Evolutionary conservation across 1,140 invertebrate genomes (phyloP).

Genomic region (Probaryconus sp.): DNA sequence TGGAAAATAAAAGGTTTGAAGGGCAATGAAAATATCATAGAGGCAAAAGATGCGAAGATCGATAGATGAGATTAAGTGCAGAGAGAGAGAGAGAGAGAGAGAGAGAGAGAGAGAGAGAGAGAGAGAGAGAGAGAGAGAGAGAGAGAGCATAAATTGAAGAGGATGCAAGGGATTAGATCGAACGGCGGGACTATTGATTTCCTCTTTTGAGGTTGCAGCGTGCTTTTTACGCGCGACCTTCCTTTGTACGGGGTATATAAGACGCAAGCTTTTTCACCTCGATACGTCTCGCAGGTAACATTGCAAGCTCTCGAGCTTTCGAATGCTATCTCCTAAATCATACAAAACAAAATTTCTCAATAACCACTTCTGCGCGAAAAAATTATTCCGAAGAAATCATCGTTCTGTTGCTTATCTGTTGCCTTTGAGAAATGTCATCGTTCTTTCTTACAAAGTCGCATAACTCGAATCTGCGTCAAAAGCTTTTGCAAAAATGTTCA

Average conservation of each 20-base stretch:
- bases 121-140: no score
- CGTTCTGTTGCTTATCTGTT: slow-evolving; percentile 1
- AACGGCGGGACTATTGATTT: slow-evolving; percentile 63
- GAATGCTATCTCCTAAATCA: slow-evolving; percentile 27
- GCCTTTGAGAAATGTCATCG: no score
- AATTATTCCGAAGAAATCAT: slow-evolving; percentile 5
- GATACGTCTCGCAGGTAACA: slow-evolving; percentile 56
- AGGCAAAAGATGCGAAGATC: slow-evolving; percentile 41
- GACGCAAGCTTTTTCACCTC: slow-evolving; percentile 59
- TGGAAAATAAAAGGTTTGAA: background rate
- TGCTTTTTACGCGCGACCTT: slow-evolving; percentile 58
- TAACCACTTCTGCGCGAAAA: slow-evolving; percentile 9
- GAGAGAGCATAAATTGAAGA: slow-evolving; percentile 59
- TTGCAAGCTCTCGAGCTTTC: slow-evolving; percentile 42
- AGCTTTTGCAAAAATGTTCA: no score
- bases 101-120: no score
- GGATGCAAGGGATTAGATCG: slow-evolving; percentile 60
- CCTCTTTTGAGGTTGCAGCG: slow-evolving; percentile 61
- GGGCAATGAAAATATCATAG: slow-evolving; percentile 29
- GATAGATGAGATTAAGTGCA: slow-evolving; percentile 49
- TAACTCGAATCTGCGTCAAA: no score
- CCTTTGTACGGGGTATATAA: slow-evolving; percentile 45
- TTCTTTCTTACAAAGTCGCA: no score
- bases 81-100: no score
- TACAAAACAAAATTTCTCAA: slow-evolving; percentile 27